Base-by-base conservation (phyloP, 2,113 vertebrate genomes). In the Ovibos moschatus region DNA sequence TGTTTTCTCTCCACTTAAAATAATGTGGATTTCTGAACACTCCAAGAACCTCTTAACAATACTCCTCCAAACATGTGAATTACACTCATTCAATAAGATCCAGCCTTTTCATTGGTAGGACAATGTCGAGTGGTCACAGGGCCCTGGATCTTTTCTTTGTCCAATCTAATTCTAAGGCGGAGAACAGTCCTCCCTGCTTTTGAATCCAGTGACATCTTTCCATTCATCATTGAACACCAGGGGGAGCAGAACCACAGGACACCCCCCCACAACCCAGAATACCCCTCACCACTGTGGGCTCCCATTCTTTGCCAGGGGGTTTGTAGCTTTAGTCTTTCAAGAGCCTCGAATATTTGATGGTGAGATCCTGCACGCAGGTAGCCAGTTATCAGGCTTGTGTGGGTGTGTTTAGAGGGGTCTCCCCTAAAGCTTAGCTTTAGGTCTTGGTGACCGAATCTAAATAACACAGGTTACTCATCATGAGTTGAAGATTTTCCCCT, bases 331-430 rank as follows among this genome's bases (percentile, higher is more conserved):
- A 64, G 76, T 51, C 62, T 92, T 93, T 45, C 23, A 94, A 87
- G 53, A 55, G 60, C 76, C 60, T 62, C 19, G 13, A 84, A 92
- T 71, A 85, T 45, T 87, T 84, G 50, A 84, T 67, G 30, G 13
- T 13, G 67, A 79, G 84, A 79, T 84, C 6, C 4, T 96, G 93
- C 40, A 43, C 62, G 64, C 97, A 92, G 91, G 97, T 97, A 89
- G 89, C 57, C 43, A 94, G 97, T 98, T 98, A 96, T 97, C 98
- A 98, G 78, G 10, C 1, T 79, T 53, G 43, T 0, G 81, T 98
- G 89, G 97, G 91, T 89, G 0, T 21, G 64, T 43, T 0, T 47
- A 27, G n/a, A 91, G 87, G 92, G 96, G 92, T 98, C 91, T 87
- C 58, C 98, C 98, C 64, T 94, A 89, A 67, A 81, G 85, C 82